Base-by-base conservation (phyloP, 2,113 vertebrate species). In the Xenopus tropicalis region DNA sequence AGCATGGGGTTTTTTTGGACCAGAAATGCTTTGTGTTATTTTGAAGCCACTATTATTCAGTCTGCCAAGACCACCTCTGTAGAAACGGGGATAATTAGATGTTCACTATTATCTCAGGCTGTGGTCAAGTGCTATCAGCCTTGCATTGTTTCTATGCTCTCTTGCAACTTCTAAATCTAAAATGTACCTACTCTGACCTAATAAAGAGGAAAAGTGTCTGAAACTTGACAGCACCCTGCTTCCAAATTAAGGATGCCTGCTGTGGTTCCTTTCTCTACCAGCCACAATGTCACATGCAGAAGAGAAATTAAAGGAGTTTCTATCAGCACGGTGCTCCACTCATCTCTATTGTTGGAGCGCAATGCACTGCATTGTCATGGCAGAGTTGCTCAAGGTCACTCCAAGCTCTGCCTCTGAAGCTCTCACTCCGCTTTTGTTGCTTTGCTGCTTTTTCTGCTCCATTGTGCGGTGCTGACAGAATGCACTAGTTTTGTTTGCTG, bases 261-360 rank as follows among this genome's bases (percentile, higher is more conserved):
- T 16, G 67, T 43, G 67, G 42, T 69, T 43, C 57, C 58, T 23
- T 57, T 14, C 54, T 58, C 12, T 57, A 37, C 6, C 51, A 21
- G 54, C 52, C 20, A 22, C 25, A 68, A 52, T 52, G 21, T 58
- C 48, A 22, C 43, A 52, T 52, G 21, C 14, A 14, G 42, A 69
- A 69, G 37, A 58, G 51, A 69, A 69, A 69, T 69, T 58, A 58
- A 69, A 58, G 57, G 56, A 25, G 43, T 43, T 69, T 20, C 29
- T 37, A 37, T 37, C 29, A 37, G 29, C 29, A 37, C 29, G 29
- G 29, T 37, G 29, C 29, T 69, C 56, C 48, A 57, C 24, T 29
- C 20, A 20, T 56, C 23, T 25, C 67, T 43, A 43, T 69, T 69
- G 66, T 57, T 69, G 48, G 56, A 57, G 66, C 13, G 22, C 29